These are phyloP conservation scores for Trididemnum clinides DNA, from an alignment of 23 tunicate genomes.

Conservation along the genomic window DNA sequence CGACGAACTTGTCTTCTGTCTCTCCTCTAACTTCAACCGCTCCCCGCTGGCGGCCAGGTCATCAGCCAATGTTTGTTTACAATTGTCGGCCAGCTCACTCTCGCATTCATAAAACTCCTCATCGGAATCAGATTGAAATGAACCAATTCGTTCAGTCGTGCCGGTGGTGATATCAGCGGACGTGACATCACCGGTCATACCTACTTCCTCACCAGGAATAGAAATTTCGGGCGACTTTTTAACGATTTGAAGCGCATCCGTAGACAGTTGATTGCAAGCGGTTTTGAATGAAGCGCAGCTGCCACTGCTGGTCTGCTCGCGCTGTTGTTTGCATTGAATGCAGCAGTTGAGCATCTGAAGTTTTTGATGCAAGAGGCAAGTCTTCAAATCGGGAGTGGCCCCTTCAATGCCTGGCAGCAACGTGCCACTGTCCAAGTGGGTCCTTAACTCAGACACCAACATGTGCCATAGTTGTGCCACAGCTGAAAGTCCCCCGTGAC, in stretches of 20 bases:
- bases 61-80: background rate
- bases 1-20: background rate
- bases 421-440: conserved; percentile 45
- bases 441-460: conserved; percentile 72
- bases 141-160: background rate
- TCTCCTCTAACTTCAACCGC: background rate
- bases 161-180: background rate
- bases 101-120: conserved; percentile 75
- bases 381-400: conserved; percentile 53
- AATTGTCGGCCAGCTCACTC: background rate
- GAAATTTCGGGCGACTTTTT: background rate
- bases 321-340: conserved; percentile 35
- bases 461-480: conserved; percentile 91
- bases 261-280: background rate
- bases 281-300: conserved; percentile 13
- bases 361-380: conserved; percentile 84
- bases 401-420: conserved; percentile 41
- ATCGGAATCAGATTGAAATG: conserved; percentile 49
- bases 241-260: background rate
- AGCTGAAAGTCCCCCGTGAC: conserved; percentile 83
- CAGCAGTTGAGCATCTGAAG: conserved; percentile 93
- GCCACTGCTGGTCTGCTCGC: background rate
- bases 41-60: background rate
- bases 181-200: background rate
- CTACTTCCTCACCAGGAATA: background rate